Evolutionary conservation across 2,797 vertebrate species (phyloP), one percentile per base, ranked within the genome.

Genomic region (Gymnodraco acuticeps): DNA sequence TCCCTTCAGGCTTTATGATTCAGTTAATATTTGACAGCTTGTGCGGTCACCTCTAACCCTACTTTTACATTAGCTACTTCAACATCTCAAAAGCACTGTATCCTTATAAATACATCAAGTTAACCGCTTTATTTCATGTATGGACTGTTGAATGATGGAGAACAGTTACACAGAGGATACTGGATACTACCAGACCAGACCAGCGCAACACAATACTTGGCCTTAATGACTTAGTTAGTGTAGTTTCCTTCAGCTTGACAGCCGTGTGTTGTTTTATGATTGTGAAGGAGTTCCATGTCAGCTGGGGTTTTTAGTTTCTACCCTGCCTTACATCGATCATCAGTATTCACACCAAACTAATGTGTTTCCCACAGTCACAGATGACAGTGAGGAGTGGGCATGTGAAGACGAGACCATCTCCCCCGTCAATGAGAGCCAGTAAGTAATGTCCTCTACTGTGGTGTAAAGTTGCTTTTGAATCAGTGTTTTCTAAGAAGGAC

Each of bases 311-410:
- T 71, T 33, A 4, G 61, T 72, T 76, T 74, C 66, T 23, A 3
- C 9, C 20, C 82, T 78, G 86, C 75, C 65, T 74, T 63, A 72
- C 50, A 55, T 77, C 81, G 62, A 43, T 86, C 76, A 56, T 56
- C 75, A 46, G 11, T 62, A n/a, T 12, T 15, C 50, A 16, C 20
- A 12, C 56, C 78, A 61, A 23, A 47, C 20, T 52, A 1, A 45
- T 82, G 58, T 82, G 53, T 79, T 72, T 66, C 20, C 58, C 68
- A 43, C 86, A 96, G 95, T 96, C 90, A 92, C 94, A 62, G 95
- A 95, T 66, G 95, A 96, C 80, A 95, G 95, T 53, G 95, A 95
- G 64, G 95, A 96, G 81, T 96, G 95, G 95, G 89, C 87, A 5
- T 91, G 87, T 48, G 95, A 95, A 46, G 95, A 95, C 2, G 94